Percentiles rank a stretch among this genome's conserved stretches.
Evolutionary conservation across 2,113 vertebrate genomes (phyloP).

Genomic region (Xiphophorus couchianus): DNA sequence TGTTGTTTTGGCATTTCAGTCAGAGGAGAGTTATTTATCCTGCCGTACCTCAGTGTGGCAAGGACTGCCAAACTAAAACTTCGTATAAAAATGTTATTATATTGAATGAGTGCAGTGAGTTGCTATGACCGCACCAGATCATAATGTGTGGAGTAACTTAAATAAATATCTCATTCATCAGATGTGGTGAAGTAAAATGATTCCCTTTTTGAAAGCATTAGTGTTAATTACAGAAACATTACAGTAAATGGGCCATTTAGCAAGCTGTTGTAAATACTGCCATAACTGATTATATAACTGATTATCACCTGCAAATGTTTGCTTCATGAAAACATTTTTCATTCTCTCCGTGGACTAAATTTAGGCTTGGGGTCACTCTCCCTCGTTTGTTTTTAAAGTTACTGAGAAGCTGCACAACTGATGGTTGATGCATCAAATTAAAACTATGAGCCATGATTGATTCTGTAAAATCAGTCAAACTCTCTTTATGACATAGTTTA

Average conservation of each 20-base stretch:
- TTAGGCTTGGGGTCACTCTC: slow-evolving; percentile 7
- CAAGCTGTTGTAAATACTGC: slow-evolving; percentile 14
- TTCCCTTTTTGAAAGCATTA: neutral
- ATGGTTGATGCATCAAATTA: neutral
- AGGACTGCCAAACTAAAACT: slow-evolving; percentile 19
- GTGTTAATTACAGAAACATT: neutral
- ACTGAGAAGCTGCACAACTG: neutral
- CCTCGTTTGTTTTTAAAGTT: slow-evolving; percentile 11
- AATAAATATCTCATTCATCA: neutral
- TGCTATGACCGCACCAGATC: neutral
- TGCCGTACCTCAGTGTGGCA: slow-evolving; percentile 14
- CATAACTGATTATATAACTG: slow-evolving; percentile 17
- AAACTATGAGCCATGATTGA: neutral
- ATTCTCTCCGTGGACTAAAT: neutral
- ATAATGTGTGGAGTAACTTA: slow-evolving; percentile 7
- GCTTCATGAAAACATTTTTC: neutral
- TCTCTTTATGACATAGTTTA: too few relatives aligned
- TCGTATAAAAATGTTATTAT: slow-evolving; percentile 5
- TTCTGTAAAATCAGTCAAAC: slow-evolving; percentile 10
- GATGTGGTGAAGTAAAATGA: neutral
- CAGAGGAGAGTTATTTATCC: slow-evolving; percentile 30
- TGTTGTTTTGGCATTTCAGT: slow-evolving; percentile 59
- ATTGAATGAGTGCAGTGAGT: neutral
- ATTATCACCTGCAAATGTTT: slow-evolving; percentile 21
- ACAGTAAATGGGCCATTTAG: slow-evolving; percentile 16